Evolutionary conservation across 1,140 invertebrate genomes (phyloP).

Genomic region (Phenacoccus solenopsis): DNA sequence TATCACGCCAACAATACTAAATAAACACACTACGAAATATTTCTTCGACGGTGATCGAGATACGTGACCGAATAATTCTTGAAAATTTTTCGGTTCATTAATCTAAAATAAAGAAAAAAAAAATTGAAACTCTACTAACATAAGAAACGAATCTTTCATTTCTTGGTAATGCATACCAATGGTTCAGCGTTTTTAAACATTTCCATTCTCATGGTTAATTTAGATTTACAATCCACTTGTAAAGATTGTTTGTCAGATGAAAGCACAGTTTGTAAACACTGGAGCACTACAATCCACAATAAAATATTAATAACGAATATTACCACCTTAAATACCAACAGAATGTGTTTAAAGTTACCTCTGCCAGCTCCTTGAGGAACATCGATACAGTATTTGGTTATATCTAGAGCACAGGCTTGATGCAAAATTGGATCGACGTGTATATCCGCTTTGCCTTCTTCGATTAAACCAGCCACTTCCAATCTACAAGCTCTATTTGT

Average conservation of each 20-base stretch:
- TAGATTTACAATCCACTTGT: constrained; percentile 59
- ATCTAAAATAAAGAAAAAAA: constrained; percentile 33
- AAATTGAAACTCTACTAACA: constrained; percentile 5
- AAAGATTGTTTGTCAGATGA: constrained; percentile 45
- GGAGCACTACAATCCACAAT: constrained; percentile 50
- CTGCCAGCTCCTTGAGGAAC: constrained; percentile 72
- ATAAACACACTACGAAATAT: constrained; percentile 59
- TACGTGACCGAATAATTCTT: constrained; percentile 55
- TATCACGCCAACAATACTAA: constrained; percentile 56
- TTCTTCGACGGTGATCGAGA: constrained; percentile 55
- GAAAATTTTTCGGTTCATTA: constrained; percentile 46
- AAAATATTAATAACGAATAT: constrained; percentile 19
- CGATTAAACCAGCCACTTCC: constrained; percentile 69
- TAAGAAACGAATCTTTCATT: constrained; percentile 18
- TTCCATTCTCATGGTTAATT: constrained; percentile 64
- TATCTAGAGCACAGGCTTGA: constrained; percentile 59
- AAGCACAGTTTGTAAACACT: constrained; percentile 62
- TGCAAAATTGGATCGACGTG: constrained; percentile 69
- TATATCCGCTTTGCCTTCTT: constrained; percentile 66
- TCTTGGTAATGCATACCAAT: constrained; percentile 42
- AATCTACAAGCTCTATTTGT: constrained; percentile 55
- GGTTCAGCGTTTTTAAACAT: constrained; percentile 74
- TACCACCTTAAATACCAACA: background rate
- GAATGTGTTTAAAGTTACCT: constrained; percentile 41
- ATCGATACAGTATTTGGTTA: constrained; percentile 71